phyloP scores from a whole-genome alignment of 2,888 invertebrate genomes.

The Leptopterna dolabrata region DNA sequence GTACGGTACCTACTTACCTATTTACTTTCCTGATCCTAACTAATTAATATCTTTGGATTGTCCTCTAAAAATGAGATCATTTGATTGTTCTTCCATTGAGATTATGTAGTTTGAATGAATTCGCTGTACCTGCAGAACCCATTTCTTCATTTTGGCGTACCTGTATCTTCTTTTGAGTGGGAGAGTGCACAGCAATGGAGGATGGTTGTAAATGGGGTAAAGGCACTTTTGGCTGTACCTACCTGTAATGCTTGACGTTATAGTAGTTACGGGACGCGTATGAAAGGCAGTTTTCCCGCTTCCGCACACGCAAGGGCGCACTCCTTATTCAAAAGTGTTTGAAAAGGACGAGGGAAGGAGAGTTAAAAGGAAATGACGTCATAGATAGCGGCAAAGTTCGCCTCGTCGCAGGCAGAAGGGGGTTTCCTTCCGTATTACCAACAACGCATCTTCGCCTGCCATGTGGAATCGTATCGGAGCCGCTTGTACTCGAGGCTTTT shows the following conservation, averaged over 20 bases:
- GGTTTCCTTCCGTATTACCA: not conserved
- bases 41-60: no score
- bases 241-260: not conserved
- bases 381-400: conserved; percentile 4
- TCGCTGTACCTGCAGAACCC: no score
- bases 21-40: no score
- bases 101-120: no score
- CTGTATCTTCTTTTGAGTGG: no score
- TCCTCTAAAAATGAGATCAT: no score
- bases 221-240: no score
- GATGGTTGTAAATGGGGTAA: no score
- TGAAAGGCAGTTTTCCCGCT: not conserved
- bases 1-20: no score
- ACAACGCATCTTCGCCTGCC: not conserved
- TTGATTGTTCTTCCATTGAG: no score
- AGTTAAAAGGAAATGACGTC: not conserved
- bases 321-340: not conserved
- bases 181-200: no score
- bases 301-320: not conserved
- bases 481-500: not conserved
- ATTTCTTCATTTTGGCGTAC: no score
- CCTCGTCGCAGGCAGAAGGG: not conserved
- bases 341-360: not conserved
- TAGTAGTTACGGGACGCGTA: not conserved
- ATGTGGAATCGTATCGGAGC: not conserved